Conservation (phyloP, 1,140 invertebrate genomes). For the Globodera rostochiensis region DNA sequence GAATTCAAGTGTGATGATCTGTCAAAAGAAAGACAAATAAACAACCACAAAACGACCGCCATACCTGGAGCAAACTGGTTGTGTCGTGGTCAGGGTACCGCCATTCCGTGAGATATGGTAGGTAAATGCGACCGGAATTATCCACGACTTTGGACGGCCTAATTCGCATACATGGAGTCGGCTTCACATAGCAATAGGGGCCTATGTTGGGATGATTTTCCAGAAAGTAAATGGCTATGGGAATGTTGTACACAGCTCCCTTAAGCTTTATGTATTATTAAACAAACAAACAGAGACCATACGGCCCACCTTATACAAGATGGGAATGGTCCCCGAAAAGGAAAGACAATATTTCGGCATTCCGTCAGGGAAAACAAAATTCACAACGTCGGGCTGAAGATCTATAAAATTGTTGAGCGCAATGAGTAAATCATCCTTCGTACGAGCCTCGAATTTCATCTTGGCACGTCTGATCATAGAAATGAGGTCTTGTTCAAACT, state of each 20-base stretch:
- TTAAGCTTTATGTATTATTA: conserved; percentile 20
- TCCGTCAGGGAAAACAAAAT: conserved; percentile 68
- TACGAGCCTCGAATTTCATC: conserved; percentile 78
- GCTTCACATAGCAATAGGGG: conserved; percentile 95
- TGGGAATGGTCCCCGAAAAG: conserved; percentile 56
- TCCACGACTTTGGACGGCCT: conserved; percentile 92
- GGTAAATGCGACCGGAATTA: conserved; percentile 89
- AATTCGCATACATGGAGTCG: conserved; percentile 91
- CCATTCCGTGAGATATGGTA: conserved; percentile 97
- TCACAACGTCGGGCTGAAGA: conserved; percentile 73
- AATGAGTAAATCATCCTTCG: conserved; percentile 76
- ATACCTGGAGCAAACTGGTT: conserved; percentile 57
- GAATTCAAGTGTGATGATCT: conserved; percentile 89
- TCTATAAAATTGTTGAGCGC: conserved; percentile 76
- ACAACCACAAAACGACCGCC: conserved; percentile 16
- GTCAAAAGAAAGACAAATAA: conserved; percentile 30
- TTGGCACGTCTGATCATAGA: conserved; percentile 53
- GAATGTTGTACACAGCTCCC: conserved; percentile 90
- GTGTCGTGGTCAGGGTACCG: conserved; percentile 73
- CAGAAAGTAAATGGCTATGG: conserved; percentile 90
- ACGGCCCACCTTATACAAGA: conserved; percentile 56
- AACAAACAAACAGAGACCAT: conserved; percentile 39
- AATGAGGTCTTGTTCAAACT: conserved; percentile 26
- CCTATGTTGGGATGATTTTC: conserved; percentile 94
- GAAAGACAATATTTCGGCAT: conserved; percentile 37